A percentile compares a stretch with the other conserved stretches of the same genome.
These are phyloP conservation scores for Scatophagus argus DNA, from an alignment of 2,113 vertebrate genomes.

Conservation along the genomic window DNA sequence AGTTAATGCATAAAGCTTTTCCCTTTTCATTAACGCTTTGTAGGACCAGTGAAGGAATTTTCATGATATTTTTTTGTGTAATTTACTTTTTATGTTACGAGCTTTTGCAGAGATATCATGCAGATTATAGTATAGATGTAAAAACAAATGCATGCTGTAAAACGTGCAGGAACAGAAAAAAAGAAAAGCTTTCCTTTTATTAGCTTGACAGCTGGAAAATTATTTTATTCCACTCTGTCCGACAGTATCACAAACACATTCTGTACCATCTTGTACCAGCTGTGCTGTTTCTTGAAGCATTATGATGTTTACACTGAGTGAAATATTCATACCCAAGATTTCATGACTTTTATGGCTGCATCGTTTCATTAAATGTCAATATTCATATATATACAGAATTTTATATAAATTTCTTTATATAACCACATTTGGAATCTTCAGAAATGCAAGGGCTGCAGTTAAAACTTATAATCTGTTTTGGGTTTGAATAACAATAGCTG, in stretches of 20 bases:
- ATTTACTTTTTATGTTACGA: slow-evolving; percentile 2
- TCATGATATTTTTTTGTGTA: neutral
- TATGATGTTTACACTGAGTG: neutral
- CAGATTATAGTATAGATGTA: neutral
- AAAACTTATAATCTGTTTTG: too few species aligned
- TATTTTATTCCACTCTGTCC: neutral
- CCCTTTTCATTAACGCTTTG: neutral
- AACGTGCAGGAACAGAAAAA: neutral
- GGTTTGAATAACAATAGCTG: too few species aligned
- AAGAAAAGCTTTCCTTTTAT: neutral
- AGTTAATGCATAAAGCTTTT: neutral
- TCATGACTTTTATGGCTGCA: neutral
- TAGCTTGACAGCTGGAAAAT: neutral
- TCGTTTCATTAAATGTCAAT: neutral
- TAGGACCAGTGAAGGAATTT: neutral
- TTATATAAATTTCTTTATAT: neutral
- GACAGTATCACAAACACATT: neutral
- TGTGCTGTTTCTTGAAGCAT: neutral
- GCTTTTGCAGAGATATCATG: too few species aligned
- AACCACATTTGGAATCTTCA: neutral
- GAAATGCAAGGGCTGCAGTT: too few species aligned
- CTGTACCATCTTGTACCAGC: neutral
- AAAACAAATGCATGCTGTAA: neutral
- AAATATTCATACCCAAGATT: neutral
- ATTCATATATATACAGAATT: too few species aligned